Percentiles rank a stretch among this genome's conserved stretches.
phyloP scores from a whole-genome alignment of 2,797 vertebrate genomes.

The Notolabrus celidotus region DNA sequence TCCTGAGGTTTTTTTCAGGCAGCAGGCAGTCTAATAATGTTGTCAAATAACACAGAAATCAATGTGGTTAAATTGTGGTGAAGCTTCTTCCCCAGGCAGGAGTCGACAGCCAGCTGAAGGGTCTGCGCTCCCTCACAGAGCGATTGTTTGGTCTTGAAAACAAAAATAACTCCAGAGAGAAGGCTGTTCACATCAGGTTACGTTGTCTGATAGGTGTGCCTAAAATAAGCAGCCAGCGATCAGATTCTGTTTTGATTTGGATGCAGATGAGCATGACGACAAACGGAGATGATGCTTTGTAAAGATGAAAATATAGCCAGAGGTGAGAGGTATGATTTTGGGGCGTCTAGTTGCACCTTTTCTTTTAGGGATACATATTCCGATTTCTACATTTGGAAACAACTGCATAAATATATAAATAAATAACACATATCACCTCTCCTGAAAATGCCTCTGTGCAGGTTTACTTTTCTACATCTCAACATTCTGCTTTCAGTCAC shows the following conservation, averaged over 20 bases:
- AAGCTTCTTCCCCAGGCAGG: conserved; percentile 9
- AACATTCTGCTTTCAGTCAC: conserved; percentile 20
- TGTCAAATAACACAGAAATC: conserved; percentile 62
- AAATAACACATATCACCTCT: too few species aligned
- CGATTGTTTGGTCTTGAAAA: conserved; percentile 26
- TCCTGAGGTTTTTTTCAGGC: conserved; percentile 48
- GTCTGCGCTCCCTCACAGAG: not conserved
- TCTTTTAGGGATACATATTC: too few species aligned
- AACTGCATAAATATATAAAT: too few species aligned
- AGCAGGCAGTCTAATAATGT: conserved; percentile 46
- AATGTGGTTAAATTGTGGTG: conserved; percentile 51
- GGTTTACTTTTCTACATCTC: conserved; percentile 9
- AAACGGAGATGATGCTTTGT: not conserved
- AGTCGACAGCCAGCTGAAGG: conserved; percentile 21
- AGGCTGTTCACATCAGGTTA: not conserved
- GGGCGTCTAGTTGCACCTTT: too few species aligned
- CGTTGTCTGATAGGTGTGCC: not conserved
- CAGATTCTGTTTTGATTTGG: not conserved
- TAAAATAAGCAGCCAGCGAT: not conserved
- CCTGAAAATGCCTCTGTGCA: not conserved
- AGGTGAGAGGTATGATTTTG: not conserved
- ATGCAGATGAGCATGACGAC: not conserved
- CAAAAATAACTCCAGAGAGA: conserved; percentile 1
- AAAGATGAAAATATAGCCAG: not conserved
- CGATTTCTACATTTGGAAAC: too few species aligned